A percentile compares a stretch with the other conserved stretches of the same genome.
Conservation (phyloP, 2,888 invertebrate genomes). For the Eulithis testata region DNA sequence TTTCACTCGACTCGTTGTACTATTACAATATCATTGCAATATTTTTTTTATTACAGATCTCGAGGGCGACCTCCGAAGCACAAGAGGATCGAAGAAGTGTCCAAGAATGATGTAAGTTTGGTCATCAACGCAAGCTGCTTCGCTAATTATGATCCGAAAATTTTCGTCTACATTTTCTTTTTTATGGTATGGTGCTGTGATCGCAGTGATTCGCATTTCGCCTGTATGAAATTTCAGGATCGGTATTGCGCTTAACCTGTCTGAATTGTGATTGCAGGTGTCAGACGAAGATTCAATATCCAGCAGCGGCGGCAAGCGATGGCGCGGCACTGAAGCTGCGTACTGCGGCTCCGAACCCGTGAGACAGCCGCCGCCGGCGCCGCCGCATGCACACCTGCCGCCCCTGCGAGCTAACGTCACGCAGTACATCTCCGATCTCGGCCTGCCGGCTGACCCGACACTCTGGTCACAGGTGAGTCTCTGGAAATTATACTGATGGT, state of each 20-base stretch:
- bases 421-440: conserved; percentile 59
- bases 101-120: conserved; percentile 67
- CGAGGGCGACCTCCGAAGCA: conserved; percentile 77
- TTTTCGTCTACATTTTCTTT: no score
- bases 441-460: conserved; percentile 62
- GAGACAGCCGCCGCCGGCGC: conserved; percentile 65
- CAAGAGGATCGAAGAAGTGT: conserved; percentile 71
- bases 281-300: conserved; percentile 77
- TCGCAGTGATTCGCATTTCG: no score
- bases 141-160: no score
- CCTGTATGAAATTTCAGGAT: no score
- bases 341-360: conserved; percentile 76
- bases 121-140: background rate
- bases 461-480: conserved; percentile 64
- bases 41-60: conserved; percentile 45
- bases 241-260: background rate
- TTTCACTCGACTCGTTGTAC: no score
- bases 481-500: background rate
- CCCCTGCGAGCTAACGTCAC: conserved; percentile 39
- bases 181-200: no score
- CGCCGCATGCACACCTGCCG: conserved; percentile 84
- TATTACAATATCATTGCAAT: background rate
- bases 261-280: conserved; percentile 49
- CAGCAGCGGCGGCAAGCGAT: conserved; percentile 64
- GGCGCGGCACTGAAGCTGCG: conserved; percentile 84